phyloP scores from a whole-genome alignment of 2,888 invertebrate genomes.

The Psylliodes chrysocephalus region DNA sequence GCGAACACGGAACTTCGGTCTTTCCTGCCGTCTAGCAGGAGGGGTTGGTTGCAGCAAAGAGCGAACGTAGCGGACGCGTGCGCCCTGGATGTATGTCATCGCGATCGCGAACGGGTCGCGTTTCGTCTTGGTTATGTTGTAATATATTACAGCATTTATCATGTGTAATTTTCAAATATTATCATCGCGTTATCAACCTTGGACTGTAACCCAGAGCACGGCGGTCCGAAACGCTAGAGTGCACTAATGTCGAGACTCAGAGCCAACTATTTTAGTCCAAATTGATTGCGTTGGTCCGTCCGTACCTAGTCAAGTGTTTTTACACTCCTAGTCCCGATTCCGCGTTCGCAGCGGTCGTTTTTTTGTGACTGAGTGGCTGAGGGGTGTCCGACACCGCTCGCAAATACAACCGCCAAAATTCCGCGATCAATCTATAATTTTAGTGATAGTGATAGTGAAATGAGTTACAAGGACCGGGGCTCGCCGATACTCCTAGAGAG shows the following conservation, averaged over 20 bases:
- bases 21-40: conserved; percentile 26
- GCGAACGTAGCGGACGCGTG: conserved; percentile 44
- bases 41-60: conserved; percentile 39
- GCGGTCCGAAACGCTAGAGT: conserved; percentile 58
- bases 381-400: conserved; percentile 53
- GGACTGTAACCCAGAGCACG: conserved; percentile 60
- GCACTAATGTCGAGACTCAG: conserved; percentile 60
- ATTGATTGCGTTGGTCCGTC: conserved; percentile 59
- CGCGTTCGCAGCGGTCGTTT: conserved; percentile 41
- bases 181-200: conserved; percentile 61
- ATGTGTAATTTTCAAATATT: conserved; percentile 54
- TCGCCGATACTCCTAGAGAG: conserved; percentile 90
- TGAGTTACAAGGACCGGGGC: conserved; percentile 88
- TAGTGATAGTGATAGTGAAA: conserved; percentile 72
- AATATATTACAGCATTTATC: conserved; percentile 55
- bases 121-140: conserved; percentile 58
- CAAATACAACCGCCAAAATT: conserved; percentile 61
- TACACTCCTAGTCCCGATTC: conserved; percentile 39
- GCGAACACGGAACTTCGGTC: conserved; percentile 12
- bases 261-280: conserved; percentile 63
- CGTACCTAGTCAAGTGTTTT: conserved; percentile 35
- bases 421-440: conserved; percentile 63
- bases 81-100: conserved; percentile 39
- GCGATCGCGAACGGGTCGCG: conserved; percentile 40
- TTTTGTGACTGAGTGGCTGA: conserved; percentile 44